Percentiles rank a stretch among this genome's conserved stretches.
Conservation (phyloP, 2,797 vertebrate genomes). For the Phrynocephalus vlangalii region DNA sequence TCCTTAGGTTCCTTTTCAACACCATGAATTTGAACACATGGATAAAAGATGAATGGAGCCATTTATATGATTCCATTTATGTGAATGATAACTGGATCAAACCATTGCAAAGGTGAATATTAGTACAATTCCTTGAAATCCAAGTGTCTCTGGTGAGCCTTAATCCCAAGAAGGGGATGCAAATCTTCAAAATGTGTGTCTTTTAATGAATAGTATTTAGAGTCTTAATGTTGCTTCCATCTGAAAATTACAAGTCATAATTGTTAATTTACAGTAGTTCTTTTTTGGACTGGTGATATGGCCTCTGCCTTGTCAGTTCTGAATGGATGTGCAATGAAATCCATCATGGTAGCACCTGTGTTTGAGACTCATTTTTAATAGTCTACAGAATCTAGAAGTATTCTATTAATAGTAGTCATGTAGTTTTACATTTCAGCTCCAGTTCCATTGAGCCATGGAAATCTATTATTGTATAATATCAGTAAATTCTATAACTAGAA, state of each 20-base stretch:
- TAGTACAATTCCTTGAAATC: not conserved
- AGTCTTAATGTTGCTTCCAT: not conserved
- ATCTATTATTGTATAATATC: too few species aligned
- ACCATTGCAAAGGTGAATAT: slow-evolving; percentile 86
- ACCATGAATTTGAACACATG: slow-evolving; percentile 83
- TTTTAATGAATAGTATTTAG: not conserved
- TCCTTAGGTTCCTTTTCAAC: slow-evolving; percentile 92
- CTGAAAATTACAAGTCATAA: not conserved
- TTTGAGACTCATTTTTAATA: not conserved
- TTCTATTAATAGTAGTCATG: too few species aligned
- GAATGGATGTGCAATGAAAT: not conserved
- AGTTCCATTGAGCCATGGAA: too few species aligned
- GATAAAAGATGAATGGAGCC: slow-evolving; percentile 91
- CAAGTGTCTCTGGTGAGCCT: not conserved
- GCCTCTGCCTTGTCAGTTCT: not conserved
- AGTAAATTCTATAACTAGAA: too few species aligned
- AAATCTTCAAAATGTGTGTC: not conserved
- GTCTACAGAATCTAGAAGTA: too few species aligned
- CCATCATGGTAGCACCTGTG: not conserved
- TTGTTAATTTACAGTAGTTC: not conserved
- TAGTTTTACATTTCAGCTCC: too few species aligned
- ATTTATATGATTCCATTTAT: slow-evolving; percentile 82
- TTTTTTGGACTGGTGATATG: not conserved
- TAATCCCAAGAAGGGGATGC: not conserved
- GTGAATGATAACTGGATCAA: slow-evolving; percentile 85